These are phyloP conservation scores for Ianthella basta DNA, from an alignment of 37 sponge, comb jelly and placozoan genomes.

Conservation along the genomic window DNA sequence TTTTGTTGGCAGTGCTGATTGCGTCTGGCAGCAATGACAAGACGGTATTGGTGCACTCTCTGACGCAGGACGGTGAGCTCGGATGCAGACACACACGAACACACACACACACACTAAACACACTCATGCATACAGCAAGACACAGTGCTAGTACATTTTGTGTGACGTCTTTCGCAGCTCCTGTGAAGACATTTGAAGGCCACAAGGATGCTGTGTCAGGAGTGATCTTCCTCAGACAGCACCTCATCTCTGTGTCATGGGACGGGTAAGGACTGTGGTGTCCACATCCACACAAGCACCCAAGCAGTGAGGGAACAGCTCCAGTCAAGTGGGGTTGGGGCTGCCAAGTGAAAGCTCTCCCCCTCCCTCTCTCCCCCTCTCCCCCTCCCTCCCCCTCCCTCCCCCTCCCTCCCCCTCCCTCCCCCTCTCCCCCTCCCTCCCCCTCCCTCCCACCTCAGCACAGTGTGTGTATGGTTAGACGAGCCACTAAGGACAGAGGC, in stretches of 20 bases:
- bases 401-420: too few relatives aligned
- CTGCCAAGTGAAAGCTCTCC: too few relatives aligned
- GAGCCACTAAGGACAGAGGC: background rate
- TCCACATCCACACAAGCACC: too few relatives aligned
- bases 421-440: too few relatives aligned
- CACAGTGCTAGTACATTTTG: background rate
- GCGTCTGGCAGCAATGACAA: conserved; percentile 75
- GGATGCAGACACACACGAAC: background rate
- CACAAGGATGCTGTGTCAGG: conserved; percentile 58
- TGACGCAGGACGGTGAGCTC: conserved; percentile 19
- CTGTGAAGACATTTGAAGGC: conserved; percentile 51
- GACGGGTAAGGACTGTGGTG: conserved; percentile 59
- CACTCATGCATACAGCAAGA: conserved; percentile 9
- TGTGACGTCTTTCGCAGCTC: conserved; percentile 24
- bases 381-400: too few relatives aligned
- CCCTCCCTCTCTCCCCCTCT: too few relatives aligned
- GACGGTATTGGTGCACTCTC: conserved; percentile 61
- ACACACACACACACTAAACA: background rate
- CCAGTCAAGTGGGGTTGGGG: too few relatives aligned
- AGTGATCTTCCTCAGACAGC: conserved; percentile 37
- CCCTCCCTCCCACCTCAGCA: background rate
- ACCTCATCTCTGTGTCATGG: conserved; percentile 70
- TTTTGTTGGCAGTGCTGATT: conserved; percentile 38
- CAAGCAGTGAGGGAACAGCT: too few relatives aligned
- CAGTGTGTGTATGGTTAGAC: conserved; percentile 8